These are phyloP conservation scores for Passer montanus DNA, from an alignment of 2,113 vertebrate species.

Conservation along the genomic window DNA sequence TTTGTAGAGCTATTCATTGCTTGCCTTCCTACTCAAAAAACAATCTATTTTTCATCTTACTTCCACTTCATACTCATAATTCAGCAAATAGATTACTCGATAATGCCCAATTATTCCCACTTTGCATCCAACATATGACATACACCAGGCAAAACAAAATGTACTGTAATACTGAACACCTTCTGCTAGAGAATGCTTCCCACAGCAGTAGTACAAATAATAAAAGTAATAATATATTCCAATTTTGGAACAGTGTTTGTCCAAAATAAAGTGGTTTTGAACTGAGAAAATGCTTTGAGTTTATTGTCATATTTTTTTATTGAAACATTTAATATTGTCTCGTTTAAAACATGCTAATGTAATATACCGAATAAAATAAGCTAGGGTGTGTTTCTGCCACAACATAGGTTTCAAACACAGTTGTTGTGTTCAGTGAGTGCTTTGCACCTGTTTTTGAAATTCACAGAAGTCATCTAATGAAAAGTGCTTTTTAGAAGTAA, in stretches of 20 bases:
- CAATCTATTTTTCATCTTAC: background rate
- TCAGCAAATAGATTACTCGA: background rate
- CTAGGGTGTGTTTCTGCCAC: background rate
- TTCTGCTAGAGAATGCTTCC: background rate
- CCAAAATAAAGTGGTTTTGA: background rate
- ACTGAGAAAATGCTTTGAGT: background rate
- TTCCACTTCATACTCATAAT: background rate
- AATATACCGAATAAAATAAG: background rate
- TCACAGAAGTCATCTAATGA: background rate
- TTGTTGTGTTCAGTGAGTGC: background rate
- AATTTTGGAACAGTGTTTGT: background rate
- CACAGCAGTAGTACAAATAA: background rate
- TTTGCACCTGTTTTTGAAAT: background rate
- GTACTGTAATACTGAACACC: background rate
- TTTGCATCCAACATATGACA: background rate
- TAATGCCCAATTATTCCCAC: background rate
- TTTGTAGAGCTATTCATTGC: conserved; percentile 1
- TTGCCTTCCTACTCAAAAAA: background rate
- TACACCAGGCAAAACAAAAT: background rate
- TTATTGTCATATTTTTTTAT: background rate
- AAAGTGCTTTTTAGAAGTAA: background rate
- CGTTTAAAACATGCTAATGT: background rate
- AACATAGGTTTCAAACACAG: background rate
- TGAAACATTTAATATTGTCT: background rate
- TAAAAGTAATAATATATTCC: background rate